Percentiles rank a stretch among this genome's conserved stretches.
These are phyloP conservation scores for Poliocrania exsul DNA, from an alignment of 2,797 vertebrate genomes.

Conservation along the genomic window DNA sequence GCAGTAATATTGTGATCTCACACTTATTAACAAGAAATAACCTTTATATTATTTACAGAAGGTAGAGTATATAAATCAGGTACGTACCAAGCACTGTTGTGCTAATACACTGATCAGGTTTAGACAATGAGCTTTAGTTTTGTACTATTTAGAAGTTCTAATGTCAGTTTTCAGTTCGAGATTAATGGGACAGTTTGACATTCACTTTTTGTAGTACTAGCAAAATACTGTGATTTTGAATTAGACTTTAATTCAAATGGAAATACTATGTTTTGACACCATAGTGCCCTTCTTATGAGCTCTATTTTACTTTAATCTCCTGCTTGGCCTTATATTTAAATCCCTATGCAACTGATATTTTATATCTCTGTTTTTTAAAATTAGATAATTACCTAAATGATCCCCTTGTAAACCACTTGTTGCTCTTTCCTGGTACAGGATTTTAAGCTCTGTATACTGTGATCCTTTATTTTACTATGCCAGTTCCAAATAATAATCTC, in stretches of 20 bases:
- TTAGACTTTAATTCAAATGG: slow-evolving; percentile 74
- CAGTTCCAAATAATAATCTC: slow-evolving; percentile 57
- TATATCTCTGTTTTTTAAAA: slow-evolving; percentile 75
- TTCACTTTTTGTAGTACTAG: slow-evolving; percentile 79
- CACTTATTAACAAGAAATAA: slow-evolving; percentile 69
- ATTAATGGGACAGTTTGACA: slow-evolving; percentile 71
- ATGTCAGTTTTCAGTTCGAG: slow-evolving; percentile 72
- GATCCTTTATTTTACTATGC: slow-evolving; percentile 73
- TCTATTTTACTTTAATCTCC: slow-evolving; percentile 75
- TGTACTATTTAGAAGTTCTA: slow-evolving; percentile 71
- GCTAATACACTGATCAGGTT: slow-evolving; percentile 79
- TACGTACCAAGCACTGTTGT: slow-evolving; percentile 79
- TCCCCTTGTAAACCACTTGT: slow-evolving; percentile 71
- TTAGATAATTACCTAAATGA: slow-evolving; percentile 69
- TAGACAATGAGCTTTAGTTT: slow-evolving; percentile 73
- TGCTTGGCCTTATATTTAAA: slow-evolving; percentile 86
- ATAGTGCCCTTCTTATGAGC: slow-evolving; percentile 77
- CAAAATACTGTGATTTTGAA: slow-evolving; percentile 84
- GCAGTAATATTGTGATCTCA: slow-evolving; percentile 63
- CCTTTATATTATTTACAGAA: slow-evolving; percentile 75
- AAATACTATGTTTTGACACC: slow-evolving; percentile 77
- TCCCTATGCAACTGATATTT: slow-evolving; percentile 84
- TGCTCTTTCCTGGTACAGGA: slow-evolving; percentile 72
- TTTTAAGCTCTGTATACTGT: slow-evolving; percentile 76
- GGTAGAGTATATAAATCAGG: slow-evolving; percentile 78